Percentiles rank a stretch among this genome's conserved stretches.
phyloP scores from a whole-genome alignment of 2,113 vertebrate species.

The Stomatorhinus ivindoensis region DNA sequence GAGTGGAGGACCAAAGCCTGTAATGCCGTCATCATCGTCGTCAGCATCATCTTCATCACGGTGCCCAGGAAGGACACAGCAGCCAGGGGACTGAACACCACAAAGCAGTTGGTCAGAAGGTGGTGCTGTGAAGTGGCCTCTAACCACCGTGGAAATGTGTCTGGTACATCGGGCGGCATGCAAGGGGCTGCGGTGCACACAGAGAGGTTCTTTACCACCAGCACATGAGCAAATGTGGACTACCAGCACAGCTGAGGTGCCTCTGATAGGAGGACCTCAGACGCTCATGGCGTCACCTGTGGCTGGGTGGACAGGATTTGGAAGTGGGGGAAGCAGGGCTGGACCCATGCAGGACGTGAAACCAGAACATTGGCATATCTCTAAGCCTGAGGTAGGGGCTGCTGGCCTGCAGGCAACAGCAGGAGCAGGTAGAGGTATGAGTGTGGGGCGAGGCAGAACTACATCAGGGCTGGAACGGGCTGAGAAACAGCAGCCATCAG shows the following conservation, averaged over 20 bases:
- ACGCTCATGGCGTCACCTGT: neutral
- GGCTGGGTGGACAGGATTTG: neutral
- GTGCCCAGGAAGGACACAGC: neutral
- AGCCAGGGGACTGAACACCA: neutral
- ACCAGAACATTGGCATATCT: neutral
- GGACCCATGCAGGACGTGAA: neutral
- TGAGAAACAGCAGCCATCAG: neutral
- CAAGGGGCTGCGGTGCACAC: neutral
- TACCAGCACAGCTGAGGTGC: neutral
- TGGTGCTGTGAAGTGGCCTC: neutral
- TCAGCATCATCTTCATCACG: neutral
- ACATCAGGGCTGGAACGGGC: neutral
- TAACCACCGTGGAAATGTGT: neutral
- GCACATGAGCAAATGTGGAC: neutral
- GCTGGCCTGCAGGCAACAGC: neutral
- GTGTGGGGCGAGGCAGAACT: neutral
- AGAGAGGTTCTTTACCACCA: neutral
- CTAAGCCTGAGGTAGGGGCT: neutral
- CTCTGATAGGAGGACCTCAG: neutral
- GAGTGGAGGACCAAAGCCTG: neutral
- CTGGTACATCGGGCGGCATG: neutral
- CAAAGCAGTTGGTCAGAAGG: neutral
- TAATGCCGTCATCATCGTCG: neutral
- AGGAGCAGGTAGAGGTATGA: neutral
- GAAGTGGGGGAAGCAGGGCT: neutral